phyloP scores from a whole-genome alignment of 2,113 vertebrate genomes.

The Planiliza haematocheilus region DNA sequence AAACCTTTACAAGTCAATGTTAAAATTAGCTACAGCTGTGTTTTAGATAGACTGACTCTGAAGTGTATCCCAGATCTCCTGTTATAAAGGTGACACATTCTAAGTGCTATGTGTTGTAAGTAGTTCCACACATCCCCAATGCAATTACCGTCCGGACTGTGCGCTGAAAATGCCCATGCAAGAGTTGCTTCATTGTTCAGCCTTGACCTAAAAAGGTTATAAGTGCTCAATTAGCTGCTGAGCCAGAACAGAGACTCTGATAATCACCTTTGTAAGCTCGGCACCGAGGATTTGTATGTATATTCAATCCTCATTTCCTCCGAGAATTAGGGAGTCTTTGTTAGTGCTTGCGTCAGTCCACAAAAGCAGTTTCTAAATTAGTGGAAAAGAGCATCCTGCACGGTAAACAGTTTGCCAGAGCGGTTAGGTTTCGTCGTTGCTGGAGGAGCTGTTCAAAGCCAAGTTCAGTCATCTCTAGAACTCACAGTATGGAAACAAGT shows the following conservation, averaged over 20 bases:
- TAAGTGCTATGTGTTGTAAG: too few relatives aligned
- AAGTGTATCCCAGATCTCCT: too few relatives aligned
- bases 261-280: slow-evolving; percentile 55
- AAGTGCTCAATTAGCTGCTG: slow-evolving; percentile 36
- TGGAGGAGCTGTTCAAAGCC: slow-evolving; percentile 21
- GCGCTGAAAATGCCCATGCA: background rate
- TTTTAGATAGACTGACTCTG: too few relatives aligned
- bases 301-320: slow-evolving; percentile 56
- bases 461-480: slow-evolving; percentile 16
- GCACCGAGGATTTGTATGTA: slow-evolving; percentile 37
- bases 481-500: background rate
- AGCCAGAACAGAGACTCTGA: slow-evolving; percentile 28
- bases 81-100: too few relatives aligned
- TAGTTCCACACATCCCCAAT: too few relatives aligned
- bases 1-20: too few relatives aligned
- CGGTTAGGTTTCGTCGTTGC: slow-evolving; percentile 19
- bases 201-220: slow-evolving; percentile 36
- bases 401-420: slow-evolving; percentile 37
- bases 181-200: slow-evolving; percentile 9
- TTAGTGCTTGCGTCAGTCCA: slow-evolving; percentile 47
- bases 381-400: slow-evolving; percentile 25
- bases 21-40: too few relatives aligned
- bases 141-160: background rate
- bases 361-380: slow-evolving; percentile 39
- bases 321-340: slow-evolving; percentile 45